These are phyloP conservation scores for Carapus acus DNA, from an alignment of 2,797 vertebrate genomes.

Conservation along the genomic window DNA sequence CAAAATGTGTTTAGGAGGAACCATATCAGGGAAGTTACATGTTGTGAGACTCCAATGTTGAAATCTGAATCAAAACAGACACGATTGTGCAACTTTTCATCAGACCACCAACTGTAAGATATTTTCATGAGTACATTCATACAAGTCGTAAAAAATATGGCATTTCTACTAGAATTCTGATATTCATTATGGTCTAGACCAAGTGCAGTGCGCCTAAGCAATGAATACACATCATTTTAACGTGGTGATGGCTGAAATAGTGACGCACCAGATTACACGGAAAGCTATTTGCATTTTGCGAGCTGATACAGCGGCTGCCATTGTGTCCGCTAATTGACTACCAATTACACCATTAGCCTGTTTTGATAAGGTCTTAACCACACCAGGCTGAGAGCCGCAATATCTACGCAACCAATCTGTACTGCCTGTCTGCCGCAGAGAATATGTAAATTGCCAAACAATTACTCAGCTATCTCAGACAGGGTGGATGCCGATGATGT, in stretches of 20 bases:
- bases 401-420: slow-evolving; percentile 45
- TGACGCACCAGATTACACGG: slow-evolving; percentile 26
- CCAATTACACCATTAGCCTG: slow-evolving; percentile 59
- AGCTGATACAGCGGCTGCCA: slow-evolving; percentile 49
- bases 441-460: slow-evolving; percentile 46
- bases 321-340: slow-evolving; percentile 56
- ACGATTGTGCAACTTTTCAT: slow-evolving; percentile 16
- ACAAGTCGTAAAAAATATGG: background rate
- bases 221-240: slow-evolving; percentile 26
- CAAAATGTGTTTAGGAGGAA: slow-evolving; percentile 21
- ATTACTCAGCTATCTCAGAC: slow-evolving; percentile 43
- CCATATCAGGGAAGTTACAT: slow-evolving; percentile 12
- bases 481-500: slow-evolving; percentile 19
- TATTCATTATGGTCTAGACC: background rate
- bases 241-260: slow-evolving; percentile 12
- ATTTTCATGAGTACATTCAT: too few species aligned
- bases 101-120: slow-evolving; percentile 6
- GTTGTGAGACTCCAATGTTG: slow-evolving; percentile 9
- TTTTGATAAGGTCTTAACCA: slow-evolving; percentile 52
- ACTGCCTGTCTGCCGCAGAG: slow-evolving; percentile 43
- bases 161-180: background rate
- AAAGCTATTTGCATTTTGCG: slow-evolving; percentile 50
- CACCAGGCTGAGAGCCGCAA: slow-evolving; percentile 25
- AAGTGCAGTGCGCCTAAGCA: background rate
- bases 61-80: background rate